Conservation (phyloP, 1,140 invertebrate genomes). For the Homarus americanus region DNA sequence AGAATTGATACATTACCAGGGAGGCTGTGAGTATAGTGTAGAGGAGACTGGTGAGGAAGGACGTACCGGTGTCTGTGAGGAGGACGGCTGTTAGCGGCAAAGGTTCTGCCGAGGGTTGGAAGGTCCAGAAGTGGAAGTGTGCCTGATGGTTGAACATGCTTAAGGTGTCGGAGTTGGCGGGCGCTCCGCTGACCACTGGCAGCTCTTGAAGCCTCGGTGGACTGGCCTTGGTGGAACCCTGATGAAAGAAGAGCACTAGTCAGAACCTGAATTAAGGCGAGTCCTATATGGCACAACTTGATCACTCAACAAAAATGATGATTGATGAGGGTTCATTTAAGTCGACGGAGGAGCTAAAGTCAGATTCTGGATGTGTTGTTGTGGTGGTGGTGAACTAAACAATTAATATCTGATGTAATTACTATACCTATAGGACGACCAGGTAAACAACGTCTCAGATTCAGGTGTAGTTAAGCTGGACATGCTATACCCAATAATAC, state of each 20-base stretch:
- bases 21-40: too few species aligned
- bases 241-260: background rate
- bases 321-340: too few species aligned
- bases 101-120: conserved; percentile 16
- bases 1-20: background rate
- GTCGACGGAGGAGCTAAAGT: too few species aligned
- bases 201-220: conserved; percentile 49
- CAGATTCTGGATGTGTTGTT: too few species aligned
- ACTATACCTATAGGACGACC: too few species aligned
- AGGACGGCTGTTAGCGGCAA: conserved; percentile 64
- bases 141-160: conserved; percentile 71
- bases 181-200: background rate
- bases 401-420: too few species aligned
- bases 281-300: too few species aligned
- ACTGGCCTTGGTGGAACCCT: conserved; percentile 45
- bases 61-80: conserved; percentile 69
- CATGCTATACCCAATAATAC: too few species aligned
- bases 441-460: too few species aligned
- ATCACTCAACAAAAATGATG: too few species aligned
- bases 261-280: background rate
- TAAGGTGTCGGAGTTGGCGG: background rate
- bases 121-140: conserved; percentile 68
- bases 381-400: too few species aligned
- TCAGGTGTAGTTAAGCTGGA: too few species aligned
- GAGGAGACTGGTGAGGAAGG: background rate